Conservation (phyloP, 2,888 invertebrate species). For the Noctua fimbriata region DNA sequence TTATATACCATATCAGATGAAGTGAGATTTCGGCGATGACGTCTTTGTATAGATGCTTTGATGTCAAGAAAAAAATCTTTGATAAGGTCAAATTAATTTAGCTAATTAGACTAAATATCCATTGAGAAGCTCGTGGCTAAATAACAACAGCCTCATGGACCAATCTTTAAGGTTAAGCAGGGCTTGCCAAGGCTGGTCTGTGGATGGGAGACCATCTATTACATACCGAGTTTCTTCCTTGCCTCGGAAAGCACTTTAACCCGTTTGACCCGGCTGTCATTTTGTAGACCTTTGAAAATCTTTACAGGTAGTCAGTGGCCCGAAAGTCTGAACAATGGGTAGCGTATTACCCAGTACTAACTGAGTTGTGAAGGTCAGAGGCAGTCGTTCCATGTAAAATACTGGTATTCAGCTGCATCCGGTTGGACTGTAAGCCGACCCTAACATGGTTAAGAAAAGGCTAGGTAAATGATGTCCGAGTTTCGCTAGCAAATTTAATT, state of each 20-base stretch:
- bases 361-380: neutral
- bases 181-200: rapidly evolving
- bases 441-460: neutral
- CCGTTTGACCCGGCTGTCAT: neutral
- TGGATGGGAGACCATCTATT: neutral
- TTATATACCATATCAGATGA: conserved; percentile 46
- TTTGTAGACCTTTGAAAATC: neutral
- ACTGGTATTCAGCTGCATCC: neutral
- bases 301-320: neutral
- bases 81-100: neutral
- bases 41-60: conserved; percentile 17
- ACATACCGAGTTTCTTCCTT: neutral
- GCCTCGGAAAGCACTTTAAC: too few relatives aligned
- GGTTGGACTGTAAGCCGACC: neutral
- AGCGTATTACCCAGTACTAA: neutral
- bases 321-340: too few relatives aligned
- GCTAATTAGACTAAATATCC: neutral
- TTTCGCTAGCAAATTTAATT: neutral
- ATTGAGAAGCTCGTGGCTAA: neutral
- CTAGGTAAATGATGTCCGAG: neutral
- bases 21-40: neutral
- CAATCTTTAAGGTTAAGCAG: neutral
- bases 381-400: neutral
- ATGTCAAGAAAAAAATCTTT: neutral
- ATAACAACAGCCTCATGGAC: neutral